Base-by-base conservation (phyloP, 2,113 vertebrate species). In the Chaenocephalus aceratus region DNA sequence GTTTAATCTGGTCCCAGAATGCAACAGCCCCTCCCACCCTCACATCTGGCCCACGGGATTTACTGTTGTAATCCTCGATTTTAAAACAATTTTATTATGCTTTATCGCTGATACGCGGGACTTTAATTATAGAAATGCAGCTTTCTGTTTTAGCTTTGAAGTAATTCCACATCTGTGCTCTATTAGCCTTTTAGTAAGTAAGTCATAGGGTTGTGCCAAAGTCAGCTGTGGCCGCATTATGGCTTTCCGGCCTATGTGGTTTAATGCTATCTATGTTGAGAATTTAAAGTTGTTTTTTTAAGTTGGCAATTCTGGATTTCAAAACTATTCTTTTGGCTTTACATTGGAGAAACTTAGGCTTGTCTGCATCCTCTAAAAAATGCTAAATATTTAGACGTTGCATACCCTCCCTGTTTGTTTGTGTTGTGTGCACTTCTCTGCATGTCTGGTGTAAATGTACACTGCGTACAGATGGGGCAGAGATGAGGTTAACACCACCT, bases 41-140 rank as follows among this genome's bases (percentile, higher is more conserved):
- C 94, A 94, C 95, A 95, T 95, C 95, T 95, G 95, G 93, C 92
- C 87, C 36, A 6, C 6, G 7, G 91, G 94, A 93, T 92, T 95
- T 93, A 90, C 71, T 18, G 67, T 79, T 95, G 93, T 95, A 95
- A 95, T 95, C 95, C 93, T 81, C 30, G 79, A 91, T 94, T 95
- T 93, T 88, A 84, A 85, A 94, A 93, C 89, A 78, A 91, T 92
- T 95, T 94, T 93, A 90, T 94, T 83, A 90, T 92, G 93, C 89
- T 92, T 92, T 61, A 92, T 30, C 11, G 86, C 90, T 87, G 90
- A 92, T 94, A 92, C 34, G 56, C 80, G 79, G 87, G 83, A 91
- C 89, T 94, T 94, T 95, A 95, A 95, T 96, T 94, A 95, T 89
- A 87, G 86, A 94, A 95, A 95, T 96, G 95, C 92, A 94, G 93